Percentiles rank a stretch among this genome's conserved stretches.
These are phyloP conservation scores for Murina feae DNA, from an alignment of 2,113 vertebrate species.

Conservation along the genomic window DNA sequence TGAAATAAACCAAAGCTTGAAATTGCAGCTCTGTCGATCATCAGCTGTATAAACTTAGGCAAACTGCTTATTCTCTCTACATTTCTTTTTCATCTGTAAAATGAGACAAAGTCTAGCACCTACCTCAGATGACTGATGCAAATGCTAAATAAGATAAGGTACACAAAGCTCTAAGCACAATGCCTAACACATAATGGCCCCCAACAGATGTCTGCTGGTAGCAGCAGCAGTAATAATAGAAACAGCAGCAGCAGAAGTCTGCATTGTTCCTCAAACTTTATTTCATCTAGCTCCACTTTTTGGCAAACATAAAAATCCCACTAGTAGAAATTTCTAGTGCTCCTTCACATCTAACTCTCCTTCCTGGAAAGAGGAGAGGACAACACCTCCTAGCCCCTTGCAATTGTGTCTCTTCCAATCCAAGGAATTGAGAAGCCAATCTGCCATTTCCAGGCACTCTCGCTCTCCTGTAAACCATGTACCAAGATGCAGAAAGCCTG, in stretches of 20 bases:
- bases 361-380: background rate
- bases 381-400: background rate
- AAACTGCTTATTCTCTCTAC: background rate
- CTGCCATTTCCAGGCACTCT: background rate
- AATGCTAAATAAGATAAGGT: background rate
- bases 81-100: constrained; percentile 9
- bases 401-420: background rate
- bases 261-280: background rate
- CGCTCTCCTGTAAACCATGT: background rate
- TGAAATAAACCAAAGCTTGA: background rate
- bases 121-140: background rate
- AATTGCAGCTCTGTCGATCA: background rate
- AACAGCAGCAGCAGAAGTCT: background rate
- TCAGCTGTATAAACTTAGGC: background rate
- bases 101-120: constrained; percentile 15
- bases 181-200: background rate
- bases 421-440: background rate
- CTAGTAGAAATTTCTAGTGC: background rate
- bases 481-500: background rate
- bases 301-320: background rate
- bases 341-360: background rate
- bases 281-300: background rate
- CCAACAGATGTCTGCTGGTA: background rate
- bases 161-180: background rate
- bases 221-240: background rate